Evolutionary conservation across 2,113 vertebrate genomes (phyloP), one percentile per base, ranked within the genome.

Genomic region (Psettodes erumei): DNA sequence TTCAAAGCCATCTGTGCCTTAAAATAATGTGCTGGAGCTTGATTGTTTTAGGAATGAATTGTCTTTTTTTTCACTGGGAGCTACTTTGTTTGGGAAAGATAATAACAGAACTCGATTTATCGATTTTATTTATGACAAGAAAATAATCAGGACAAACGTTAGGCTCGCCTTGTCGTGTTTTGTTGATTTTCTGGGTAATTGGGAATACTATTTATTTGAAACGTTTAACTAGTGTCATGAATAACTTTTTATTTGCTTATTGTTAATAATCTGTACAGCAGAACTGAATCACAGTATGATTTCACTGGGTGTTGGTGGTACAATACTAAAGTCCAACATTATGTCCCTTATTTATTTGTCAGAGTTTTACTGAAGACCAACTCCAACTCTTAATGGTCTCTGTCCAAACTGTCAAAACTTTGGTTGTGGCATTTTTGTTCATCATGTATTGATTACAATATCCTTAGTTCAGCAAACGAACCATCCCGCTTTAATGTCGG

Each of bases 1-100:
- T 79, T 84, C 81, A 76, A 45, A 66, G 54, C 50, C 37, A 65
- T 79, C 53, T 85, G 47, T 42, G 65, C 33, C 30, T 77, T 74
- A 47, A 23, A 79, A 68, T 60, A 48, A 56, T 33, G 48, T 27
- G 1, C 35, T 55, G 30, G 21, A 10, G 55, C 67, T 63, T 64
- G 54, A 19, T 55, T 18, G 40, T 42, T 62, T 50, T 19, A 35
- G 30, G 3, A 21, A 35, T 32, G 12, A 30, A 55, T 15, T 37
- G 32, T 23, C 25, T 15, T 37, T 5, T 42, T 40, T 33, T 23
- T 15, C 32, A 33, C 15, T 32, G 11, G 11, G 8, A 45, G 27
- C 27, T 51, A 21, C 0, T 35, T 59, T 37, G 47, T 7, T 45
- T 61, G 16, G 19, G 6, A 11, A 73, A 54, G 48, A 33, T 62